A percentile compares a stretch with the other conserved stretches of the same genome.
phyloP scores from a whole-genome alignment of 1,140 invertebrate species.

The Euglossa dilemma region DNA sequence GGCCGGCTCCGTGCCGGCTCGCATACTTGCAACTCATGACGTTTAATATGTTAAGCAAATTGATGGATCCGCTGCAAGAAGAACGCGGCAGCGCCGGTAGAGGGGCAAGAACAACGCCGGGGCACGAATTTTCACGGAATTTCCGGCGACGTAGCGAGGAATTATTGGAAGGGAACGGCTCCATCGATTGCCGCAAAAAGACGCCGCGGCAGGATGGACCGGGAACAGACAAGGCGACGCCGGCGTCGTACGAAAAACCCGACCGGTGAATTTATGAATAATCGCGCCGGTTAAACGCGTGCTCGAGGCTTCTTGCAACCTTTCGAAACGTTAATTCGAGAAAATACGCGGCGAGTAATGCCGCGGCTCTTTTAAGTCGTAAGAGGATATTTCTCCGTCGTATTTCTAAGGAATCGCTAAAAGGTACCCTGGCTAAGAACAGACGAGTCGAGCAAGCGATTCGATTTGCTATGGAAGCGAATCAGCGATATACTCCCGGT shows the following conservation, averaged over 20 bases:
- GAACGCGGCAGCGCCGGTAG: not conserved
- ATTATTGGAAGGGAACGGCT: conserved; percentile 16
- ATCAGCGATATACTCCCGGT: too few species aligned
- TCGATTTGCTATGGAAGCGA: too few species aligned
- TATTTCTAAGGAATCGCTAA: too few species aligned
- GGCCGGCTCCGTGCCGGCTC: not conserved
- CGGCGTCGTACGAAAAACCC: not conserved
- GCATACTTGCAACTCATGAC: conserved; percentile 32
- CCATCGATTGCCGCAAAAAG: conserved; percentile 3
- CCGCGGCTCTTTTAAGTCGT: too few species aligned
- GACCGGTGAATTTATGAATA: conserved; percentile 6
- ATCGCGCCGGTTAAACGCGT: not conserved
- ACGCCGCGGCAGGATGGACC: not conserved
- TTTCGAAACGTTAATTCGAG: too few species aligned
- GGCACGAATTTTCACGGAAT: not conserved
- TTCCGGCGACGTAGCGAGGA: not conserved
- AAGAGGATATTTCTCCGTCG: too few species aligned
- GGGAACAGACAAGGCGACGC: conserved; percentile 26
- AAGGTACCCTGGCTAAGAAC: too few species aligned
- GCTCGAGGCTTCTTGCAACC: not conserved
- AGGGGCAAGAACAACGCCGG: not conserved
- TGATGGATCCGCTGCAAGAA: conserved; percentile 34
- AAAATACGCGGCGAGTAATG: too few species aligned
- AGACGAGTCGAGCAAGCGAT: too few species aligned
- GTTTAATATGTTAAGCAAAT: conserved; percentile 45